Percentiles rank a stretch among this genome's conserved stretches.
phyloP scores from a whole-genome alignment of 2,113 vertebrate genomes.

The Porphyrio hochstetteri region DNA sequence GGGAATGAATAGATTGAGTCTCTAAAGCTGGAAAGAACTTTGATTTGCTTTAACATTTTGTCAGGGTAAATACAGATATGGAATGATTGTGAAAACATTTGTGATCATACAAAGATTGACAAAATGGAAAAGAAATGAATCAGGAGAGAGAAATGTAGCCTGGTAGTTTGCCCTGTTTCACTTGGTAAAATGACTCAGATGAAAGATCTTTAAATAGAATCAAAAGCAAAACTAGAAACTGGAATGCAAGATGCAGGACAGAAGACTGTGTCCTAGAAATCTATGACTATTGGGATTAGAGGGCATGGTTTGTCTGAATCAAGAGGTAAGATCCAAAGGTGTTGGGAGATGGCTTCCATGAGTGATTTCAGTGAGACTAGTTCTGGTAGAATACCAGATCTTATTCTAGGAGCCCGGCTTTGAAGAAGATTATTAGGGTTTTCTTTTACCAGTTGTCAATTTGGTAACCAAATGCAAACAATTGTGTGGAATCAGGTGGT shows the following conservation, averaged over 20 bases:
- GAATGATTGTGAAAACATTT: background rate
- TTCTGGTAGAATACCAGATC: background rate
- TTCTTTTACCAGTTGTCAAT: background rate
- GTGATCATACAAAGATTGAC: background rate
- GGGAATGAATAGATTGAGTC: background rate
- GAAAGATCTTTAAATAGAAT: background rate
- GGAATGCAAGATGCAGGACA: background rate
- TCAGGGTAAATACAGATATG: background rate
- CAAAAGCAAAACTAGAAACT: background rate
- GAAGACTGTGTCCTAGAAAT: background rate
- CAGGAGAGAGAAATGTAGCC: background rate
- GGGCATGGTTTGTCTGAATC: background rate
- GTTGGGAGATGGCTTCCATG: background rate
- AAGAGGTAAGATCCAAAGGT: background rate
- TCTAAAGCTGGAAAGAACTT: background rate
- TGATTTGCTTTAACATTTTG: background rate
- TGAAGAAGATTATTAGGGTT: fast-evolving
- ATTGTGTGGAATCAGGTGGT: background rate
- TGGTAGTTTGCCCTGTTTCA: background rate
- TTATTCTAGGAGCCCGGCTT: background rate
- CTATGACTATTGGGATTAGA: background rate
- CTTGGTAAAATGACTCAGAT: background rate
- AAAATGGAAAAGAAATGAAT: background rate
- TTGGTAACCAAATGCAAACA: background rate
- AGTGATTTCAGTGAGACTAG: background rate